A percentile compares a stretch with the other conserved stretches of the same genome.
These are phyloP conservation scores for Heliconius nattereri DNA, from an alignment of 1,140 invertebrate species.

Conservation along the genomic window DNA sequence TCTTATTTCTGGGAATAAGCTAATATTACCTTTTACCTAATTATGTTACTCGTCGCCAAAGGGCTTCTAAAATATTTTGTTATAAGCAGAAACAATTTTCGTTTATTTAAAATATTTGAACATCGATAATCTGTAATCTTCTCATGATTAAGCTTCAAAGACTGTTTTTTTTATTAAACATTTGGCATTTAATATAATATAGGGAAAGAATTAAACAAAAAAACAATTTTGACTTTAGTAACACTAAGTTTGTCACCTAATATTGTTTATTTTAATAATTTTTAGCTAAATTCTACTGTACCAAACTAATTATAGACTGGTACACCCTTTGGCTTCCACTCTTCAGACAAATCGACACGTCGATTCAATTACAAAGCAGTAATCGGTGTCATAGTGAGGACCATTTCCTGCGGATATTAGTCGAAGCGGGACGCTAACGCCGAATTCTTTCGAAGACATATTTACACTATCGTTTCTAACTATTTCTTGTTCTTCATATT, in stretches of 20 bases:
- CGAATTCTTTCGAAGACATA: slow-evolving; percentile 72
- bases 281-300: background rate
- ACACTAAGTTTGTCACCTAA: background rate
- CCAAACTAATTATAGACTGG: slow-evolving; percentile 33
- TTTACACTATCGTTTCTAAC: slow-evolving; percentile 54
- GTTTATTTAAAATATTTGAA: slow-evolving; percentile 38
- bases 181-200: no score
- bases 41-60: slow-evolving; percentile 18
- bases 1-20: slow-evolving; percentile 32
- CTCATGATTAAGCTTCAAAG: slow-evolving; percentile 35
- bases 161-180: no score
- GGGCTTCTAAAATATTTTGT: slow-evolving; percentile 22
- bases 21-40: slow-evolving; percentile 4
- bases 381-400: slow-evolving; percentile 56
- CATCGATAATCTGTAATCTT: slow-evolving; percentile 45
- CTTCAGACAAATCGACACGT: slow-evolving; percentile 68
- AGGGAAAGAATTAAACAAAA: no score
- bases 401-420: slow-evolving; percentile 76
- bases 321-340: slow-evolving; percentile 35
- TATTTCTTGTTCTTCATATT: slow-evolving; percentile 42
- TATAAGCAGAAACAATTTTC: slow-evolving; percentile 23
- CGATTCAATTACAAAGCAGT: slow-evolving; percentile 75
- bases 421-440: slow-evolving; percentile 54
- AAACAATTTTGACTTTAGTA: background rate
- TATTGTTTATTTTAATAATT: background rate